phyloP scores from a whole-genome alignment of 2,113 vertebrate genomes.

The Cavia aperea region DNA sequence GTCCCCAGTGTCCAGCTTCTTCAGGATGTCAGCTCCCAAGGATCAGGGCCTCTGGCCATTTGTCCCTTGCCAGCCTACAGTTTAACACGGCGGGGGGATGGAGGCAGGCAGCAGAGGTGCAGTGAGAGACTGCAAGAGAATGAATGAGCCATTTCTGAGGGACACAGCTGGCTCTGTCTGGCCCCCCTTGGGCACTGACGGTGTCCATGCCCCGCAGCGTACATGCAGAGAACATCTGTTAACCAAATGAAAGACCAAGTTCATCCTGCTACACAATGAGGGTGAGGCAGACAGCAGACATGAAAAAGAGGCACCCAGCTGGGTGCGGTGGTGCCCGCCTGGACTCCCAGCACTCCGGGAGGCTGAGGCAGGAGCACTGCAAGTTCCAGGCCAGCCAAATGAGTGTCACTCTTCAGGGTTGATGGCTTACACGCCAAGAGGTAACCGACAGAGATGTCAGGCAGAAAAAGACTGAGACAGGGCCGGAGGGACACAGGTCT shows the following conservation, averaged over 20 bases:
- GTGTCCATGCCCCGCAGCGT: accelerated
- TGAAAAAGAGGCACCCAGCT: not conserved
- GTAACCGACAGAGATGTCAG: accelerated
- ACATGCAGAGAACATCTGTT: not conserved
- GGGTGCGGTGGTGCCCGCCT: not conserved
- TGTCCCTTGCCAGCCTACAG: not conserved
- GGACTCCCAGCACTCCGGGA: not conserved
- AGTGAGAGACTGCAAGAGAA: not conserved
- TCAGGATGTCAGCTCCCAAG: not conserved
- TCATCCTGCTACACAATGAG: not conserved
- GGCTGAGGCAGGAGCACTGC: not conserved
- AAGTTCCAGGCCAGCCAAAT: not conserved
- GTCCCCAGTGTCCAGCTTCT: not conserved
- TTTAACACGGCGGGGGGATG: not conserved
- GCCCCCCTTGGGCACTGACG: not conserved
- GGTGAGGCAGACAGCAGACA: accelerated
- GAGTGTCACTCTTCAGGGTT: accelerated
- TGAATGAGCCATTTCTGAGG: not conserved
- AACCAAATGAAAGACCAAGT: not conserved
- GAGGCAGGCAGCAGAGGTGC: not conserved
- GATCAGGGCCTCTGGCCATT: not conserved
- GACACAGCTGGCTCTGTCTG: not conserved
- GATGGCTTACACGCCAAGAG: not conserved
- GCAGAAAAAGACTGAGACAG: not conserved
- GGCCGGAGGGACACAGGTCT: accelerated